Conservation (phyloP, 2,113 vertebrate species). For the Regulus satrapa region DNA sequence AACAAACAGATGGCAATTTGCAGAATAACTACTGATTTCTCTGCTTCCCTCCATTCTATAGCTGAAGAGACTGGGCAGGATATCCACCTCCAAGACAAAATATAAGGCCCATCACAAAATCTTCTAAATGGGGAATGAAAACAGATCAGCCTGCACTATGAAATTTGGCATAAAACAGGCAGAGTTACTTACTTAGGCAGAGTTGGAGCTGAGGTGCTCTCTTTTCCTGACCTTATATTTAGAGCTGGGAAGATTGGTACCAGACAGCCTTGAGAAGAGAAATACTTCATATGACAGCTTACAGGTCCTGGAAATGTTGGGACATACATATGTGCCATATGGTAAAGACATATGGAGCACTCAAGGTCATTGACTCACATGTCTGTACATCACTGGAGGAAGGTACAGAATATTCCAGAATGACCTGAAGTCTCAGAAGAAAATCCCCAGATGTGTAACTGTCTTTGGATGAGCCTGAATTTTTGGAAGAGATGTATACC, state of each 20-base stretch:
- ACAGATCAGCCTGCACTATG: background rate
- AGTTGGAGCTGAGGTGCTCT: background rate
- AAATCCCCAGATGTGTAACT: background rate
- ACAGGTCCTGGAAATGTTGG: background rate
- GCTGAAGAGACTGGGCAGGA: background rate
- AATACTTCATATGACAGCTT: background rate
- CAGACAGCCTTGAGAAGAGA: background rate
- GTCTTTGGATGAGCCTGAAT: background rate
- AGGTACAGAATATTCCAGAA: background rate
- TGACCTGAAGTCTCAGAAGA: background rate
- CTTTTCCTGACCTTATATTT: background rate
- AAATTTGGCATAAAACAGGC: background rate
- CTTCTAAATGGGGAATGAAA: background rate
- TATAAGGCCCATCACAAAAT: background rate
- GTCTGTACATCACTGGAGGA: background rate
- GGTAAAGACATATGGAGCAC: background rate
- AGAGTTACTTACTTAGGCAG: background rate
- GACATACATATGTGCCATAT: background rate
- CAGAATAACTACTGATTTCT: background rate
- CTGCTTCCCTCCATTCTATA: background rate
- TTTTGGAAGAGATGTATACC: background rate
- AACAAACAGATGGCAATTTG: background rate
- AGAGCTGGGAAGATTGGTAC: background rate
- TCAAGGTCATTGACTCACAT: background rate
- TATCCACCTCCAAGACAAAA: background rate